Evolutionary conservation across 1,140 invertebrate genomes (phyloP).

Genomic region (Philotrypesis tridentata): DNA sequence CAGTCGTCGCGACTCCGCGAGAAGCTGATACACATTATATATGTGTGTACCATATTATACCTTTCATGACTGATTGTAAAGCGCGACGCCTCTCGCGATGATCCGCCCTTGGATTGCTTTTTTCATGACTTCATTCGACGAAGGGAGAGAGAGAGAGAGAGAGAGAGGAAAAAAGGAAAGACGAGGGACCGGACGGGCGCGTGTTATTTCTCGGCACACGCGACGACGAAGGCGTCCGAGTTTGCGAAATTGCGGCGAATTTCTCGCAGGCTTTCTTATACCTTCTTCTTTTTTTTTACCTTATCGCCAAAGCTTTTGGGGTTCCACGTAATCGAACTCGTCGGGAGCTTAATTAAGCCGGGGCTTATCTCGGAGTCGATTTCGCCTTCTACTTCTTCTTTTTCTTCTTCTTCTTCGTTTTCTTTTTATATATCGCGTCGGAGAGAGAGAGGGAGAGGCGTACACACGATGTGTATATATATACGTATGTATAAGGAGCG

Average conservation of each 20-base stretch:
- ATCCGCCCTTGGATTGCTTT: constrained; percentile 3
- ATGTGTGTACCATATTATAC: too few species aligned
- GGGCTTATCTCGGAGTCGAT: background rate
- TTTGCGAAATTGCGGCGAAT: constrained; percentile 29
- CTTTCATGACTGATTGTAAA: background rate
- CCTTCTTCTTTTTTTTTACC: too few species aligned
- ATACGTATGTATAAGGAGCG: too few species aligned
- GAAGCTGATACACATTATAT: too few species aligned
- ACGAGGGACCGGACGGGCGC: background rate
- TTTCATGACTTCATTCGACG: constrained; percentile 18
- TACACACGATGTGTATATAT: too few species aligned
- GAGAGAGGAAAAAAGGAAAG: too few species aligned
- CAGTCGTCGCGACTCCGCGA: background rate
- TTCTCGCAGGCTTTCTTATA: too few species aligned
- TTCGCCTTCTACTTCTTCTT: background rate
- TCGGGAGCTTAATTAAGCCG: constrained; percentile 21
- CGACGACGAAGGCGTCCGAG: background rate
- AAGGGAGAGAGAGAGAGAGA: background rate
- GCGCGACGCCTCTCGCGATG: background rate
- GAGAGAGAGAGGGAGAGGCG: too few species aligned
- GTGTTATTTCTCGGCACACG: constrained; percentile 11
- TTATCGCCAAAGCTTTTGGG: constrained; percentile 18
- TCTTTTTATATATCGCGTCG: too few species aligned
- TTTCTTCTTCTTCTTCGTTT: too few species aligned
- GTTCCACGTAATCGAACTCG: background rate